phyloP scores from a whole-genome alignment of 1,140 invertebrate species.

The Drosophila arizonae region DNA sequence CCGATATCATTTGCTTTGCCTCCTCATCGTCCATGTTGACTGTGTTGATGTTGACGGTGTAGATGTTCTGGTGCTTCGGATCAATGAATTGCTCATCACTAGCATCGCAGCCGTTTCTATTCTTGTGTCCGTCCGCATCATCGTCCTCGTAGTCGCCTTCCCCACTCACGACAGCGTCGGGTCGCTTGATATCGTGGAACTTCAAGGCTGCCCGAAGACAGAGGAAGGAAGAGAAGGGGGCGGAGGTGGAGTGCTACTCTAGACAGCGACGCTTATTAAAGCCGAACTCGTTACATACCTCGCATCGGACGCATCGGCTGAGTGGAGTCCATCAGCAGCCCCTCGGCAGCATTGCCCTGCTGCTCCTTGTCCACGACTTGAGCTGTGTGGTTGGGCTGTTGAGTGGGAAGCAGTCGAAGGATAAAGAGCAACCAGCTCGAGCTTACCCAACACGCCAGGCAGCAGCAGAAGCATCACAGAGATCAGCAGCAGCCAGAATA shows the following conservation, averaged over 20 bases:
- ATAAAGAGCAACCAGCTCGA: not conserved
- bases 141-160: not conserved
- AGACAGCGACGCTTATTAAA: not conserved
- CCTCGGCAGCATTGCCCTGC: not conserved
- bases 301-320: not conserved
- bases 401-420: not conserved
- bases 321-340: not conserved
- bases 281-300: not conserved
- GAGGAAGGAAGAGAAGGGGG: too few relatives aligned
- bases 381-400: not conserved
- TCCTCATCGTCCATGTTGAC: conserved; percentile 21
- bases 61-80: not conserved
- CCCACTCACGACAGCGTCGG: too few relatives aligned
- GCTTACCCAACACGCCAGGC: conserved; percentile 1
- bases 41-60: conserved; percentile 2
- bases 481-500: not conserved
- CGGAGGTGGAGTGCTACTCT: not conserved
- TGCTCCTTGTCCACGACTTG: not conserved
- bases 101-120: not conserved
- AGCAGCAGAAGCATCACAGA: not conserved
- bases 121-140: not conserved
- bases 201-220: not conserved
- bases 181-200: not conserved
- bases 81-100: not conserved
- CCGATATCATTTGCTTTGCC: not conserved